Evolutionary conservation across 2,113 vertebrate genomes (phyloP).

Genomic region (Hepsetus odoe): DNA sequence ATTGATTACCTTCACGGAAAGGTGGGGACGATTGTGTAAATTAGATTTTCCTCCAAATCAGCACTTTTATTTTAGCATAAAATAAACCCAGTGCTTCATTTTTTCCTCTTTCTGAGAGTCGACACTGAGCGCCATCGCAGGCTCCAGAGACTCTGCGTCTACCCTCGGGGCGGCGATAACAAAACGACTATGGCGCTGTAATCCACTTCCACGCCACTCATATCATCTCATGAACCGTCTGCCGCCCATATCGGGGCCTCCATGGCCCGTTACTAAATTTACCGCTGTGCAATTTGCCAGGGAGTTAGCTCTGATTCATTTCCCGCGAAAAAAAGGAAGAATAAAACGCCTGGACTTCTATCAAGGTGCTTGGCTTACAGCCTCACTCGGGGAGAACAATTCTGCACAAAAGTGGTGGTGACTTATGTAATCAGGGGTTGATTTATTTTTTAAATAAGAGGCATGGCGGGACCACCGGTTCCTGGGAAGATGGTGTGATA

Average conservation of each 20-base stretch:
- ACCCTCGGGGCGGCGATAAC: conserved; percentile 34
- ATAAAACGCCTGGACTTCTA: conserved; percentile 61
- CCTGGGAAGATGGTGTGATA: conserved; percentile 48
- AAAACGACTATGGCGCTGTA: conserved; percentile 53
- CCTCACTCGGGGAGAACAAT: conserved; percentile 48
- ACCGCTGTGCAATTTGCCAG: conserved; percentile 66
- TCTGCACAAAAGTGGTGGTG: conserved; percentile 55
- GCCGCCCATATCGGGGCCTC: conserved; percentile 72
- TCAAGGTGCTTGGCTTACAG: conserved; percentile 69
- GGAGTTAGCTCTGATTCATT: conserved; percentile 71
- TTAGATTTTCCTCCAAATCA: not conserved
- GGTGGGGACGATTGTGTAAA: not conserved
- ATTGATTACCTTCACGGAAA: no score
- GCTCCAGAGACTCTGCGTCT: conserved; percentile 34
- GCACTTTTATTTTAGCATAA: not conserved
- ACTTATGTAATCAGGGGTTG: conserved; percentile 28
- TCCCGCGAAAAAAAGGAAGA: conserved; percentile 46
- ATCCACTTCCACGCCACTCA: conserved; percentile 58
- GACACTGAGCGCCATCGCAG: conserved; percentile 32
- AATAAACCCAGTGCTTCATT: not conserved
- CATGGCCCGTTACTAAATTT: conserved; percentile 77
- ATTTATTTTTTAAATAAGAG: conserved; percentile 42
- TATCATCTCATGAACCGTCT: conserved; percentile 36
- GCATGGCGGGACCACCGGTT: conserved; percentile 27
- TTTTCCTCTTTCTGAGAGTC: conserved; percentile 6